Evolutionary conservation across 53 echinoderm and acorn worm species (phyloP), one percentile per base, ranked within the genome.

Genomic region (Henricia sp.): DNA sequence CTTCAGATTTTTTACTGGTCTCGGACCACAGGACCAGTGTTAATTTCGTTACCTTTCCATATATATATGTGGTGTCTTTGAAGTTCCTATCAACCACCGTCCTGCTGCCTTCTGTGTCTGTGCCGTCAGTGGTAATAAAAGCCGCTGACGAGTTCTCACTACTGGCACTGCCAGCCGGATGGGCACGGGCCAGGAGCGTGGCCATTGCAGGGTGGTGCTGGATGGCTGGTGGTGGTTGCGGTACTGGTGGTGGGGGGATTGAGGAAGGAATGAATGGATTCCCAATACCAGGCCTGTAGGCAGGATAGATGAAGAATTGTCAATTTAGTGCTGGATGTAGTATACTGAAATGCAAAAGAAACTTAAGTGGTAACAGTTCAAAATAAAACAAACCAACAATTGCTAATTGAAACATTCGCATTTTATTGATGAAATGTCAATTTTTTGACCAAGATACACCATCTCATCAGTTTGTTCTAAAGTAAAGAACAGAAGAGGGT

Each of bases 181-280:
- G 92, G 8, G 94, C 94, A 35, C 92, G 82, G 39, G 97, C 88
- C 50, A 97, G 77, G 30, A 97, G 83, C 59, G 94, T 89, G 16
- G 91, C 90, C 97, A 97, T 97, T 64, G 92, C 92, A 19, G 90
- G 97, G n/a, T 78, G 75, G 48, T 88, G 92, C 64, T 78, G 78
- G 17, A 78, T 33, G 0, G 78, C 43, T 2, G 29, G 63, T 29
- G 78, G 12, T 2, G 42, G 85, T n/a, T n/a, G n/a, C 6, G 29
- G 63, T 29, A 64, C 10, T 2, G 42, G 74, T 4, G 90, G 88
- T 28, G 88, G 84, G 1, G 82, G 74, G 67, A 86, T 82, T 26
- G 78, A 48, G 28, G 90, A 87, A 9, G 93, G 84, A 36, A 82
- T 57, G 56, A 82, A 82, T 17, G 93, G 90, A 37, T 88, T 86